Percentiles rank a stretch among this genome's conserved stretches.
Evolutionary conservation across 2,888 invertebrate species (phyloP).

Genomic region (Meteorus colon): DNA sequence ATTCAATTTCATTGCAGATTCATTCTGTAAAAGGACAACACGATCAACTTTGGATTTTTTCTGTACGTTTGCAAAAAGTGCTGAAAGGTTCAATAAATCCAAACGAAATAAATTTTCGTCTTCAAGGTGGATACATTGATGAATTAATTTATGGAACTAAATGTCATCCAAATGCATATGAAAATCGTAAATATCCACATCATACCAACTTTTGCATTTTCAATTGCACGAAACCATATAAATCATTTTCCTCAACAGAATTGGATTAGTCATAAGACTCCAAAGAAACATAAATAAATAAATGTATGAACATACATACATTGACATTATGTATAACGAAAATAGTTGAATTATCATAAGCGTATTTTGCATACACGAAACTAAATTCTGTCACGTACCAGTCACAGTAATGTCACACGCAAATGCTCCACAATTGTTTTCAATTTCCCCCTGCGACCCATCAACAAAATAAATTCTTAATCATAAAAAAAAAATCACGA

Average conservation of each 20-base stretch:
- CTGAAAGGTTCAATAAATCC: conserved; percentile 66
- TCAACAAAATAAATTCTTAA: not conserved
- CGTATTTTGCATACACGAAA: conserved; percentile 3
- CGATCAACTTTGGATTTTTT: conserved; percentile 66
- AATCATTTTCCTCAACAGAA: too few relatives aligned
- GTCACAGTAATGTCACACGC: not conserved
- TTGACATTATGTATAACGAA: not conserved
- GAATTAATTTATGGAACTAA: conserved; percentile 76
- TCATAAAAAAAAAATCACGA: conserved; percentile 1
- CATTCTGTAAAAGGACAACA: conserved; percentile 48
- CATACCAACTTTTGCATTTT: not conserved
- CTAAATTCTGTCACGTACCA: not conserved
- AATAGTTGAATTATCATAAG: not conserved
- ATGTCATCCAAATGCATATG: conserved; percentile 69
- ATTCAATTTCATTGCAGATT: conserved; percentile 56
- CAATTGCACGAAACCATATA: too few relatives aligned
- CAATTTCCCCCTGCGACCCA: not conserved
- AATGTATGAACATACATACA: not conserved
- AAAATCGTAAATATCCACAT: not conserved
- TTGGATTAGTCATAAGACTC: too few relatives aligned
- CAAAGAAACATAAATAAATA: too few relatives aligned
- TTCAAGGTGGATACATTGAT: conserved; percentile 79
- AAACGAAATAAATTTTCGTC: conserved; percentile 80
- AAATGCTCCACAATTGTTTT: not conserved
- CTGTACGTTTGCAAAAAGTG: conserved; percentile 64